Evolutionary conservation across 2,797 vertebrate species (phyloP), one percentile per base, ranked within the genome.

Genomic region (Rhynchonycteris naso): DNA sequence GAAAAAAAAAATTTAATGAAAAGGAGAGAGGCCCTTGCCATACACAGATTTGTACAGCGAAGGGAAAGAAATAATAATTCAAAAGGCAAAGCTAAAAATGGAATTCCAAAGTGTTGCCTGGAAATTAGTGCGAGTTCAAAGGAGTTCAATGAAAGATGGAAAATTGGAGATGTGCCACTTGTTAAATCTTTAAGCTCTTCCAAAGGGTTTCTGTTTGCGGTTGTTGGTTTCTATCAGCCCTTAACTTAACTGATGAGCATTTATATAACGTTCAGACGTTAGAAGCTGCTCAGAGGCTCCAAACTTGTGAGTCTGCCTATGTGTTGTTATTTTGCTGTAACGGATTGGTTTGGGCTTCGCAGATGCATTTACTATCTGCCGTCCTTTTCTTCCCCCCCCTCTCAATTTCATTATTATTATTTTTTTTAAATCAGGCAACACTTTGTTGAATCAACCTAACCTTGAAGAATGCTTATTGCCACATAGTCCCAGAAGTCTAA

Each of bases 101-200:
- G 94, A 97, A 96, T 96, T 95, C 91, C 95, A 86, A 93, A 97
- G 96, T 96, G 96, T 96, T 97, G 97, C 92, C 96, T 97, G 97
- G 97, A 97, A 97, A 97, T 96, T 96, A 97, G 97, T 96, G 92
- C 96, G 96, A 97, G 97, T 97, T 97, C 97, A 97, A 97, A 97
- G 97, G 96, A 97, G 96, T 97, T 97, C 97, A 97, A 96, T 97
- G 92, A 96, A 97, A 97, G 93, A 97, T 96, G 97, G 97, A 97
- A 97, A 97, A 93, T 91, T 96, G 97, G 97, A 97, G 93, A 78
- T 30, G 7, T 81, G 97, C 97, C 97, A 97, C 43, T 21, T 54
- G 88, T 93, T 96, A 92, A 97, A 94, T 95, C 96, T 96, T 96
- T 97, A 93, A 92, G 75, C 92, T 91, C 97, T 96, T 97, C 97